These are phyloP conservation scores for Camelus dromedarius DNA, from an alignment of 2,113 vertebrate species.

Conservation along the genomic window DNA sequence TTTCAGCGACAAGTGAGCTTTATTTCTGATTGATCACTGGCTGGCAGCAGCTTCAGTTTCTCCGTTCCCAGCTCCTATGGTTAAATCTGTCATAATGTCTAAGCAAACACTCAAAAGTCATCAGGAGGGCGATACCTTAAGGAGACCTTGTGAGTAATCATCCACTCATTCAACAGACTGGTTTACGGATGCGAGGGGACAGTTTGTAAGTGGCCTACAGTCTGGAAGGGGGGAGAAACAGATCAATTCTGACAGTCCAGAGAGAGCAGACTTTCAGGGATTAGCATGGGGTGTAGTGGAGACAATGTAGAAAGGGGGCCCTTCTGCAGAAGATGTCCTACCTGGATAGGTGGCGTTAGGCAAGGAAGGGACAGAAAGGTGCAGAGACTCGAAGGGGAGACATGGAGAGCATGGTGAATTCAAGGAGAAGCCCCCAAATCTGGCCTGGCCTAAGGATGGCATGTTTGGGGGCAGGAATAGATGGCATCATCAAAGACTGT, in stretches of 20 bases:
- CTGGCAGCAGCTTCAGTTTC: neutral
- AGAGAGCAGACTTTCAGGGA: neutral
- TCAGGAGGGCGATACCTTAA: neutral
- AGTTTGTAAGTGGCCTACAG: neutral
- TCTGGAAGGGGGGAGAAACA: neutral
- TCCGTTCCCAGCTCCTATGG: neutral
- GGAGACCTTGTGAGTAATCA: neutral
- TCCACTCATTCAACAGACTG: neutral
- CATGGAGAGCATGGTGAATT: neutral
- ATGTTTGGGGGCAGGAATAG: neutral
- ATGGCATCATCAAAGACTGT: neutral
- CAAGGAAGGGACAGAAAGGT: neutral
- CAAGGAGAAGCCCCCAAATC: neutral
- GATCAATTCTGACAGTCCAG: neutral
- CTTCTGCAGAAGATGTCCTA: neutral
- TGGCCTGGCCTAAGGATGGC: neutral
- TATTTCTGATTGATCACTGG: neutral
- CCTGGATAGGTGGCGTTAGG: neutral
- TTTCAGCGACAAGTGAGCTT: slow-evolving; percentile 11
- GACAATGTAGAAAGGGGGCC: neutral
- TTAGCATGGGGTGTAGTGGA: neutral
- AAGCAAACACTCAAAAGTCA: neutral
- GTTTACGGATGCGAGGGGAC: neutral
- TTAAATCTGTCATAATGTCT: neutral
- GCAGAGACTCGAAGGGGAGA: neutral